Evolutionary conservation across 2,888 invertebrate genomes (phyloP), one percentile per base, ranked within the genome.

Genomic region (Eristalinus sepulchralis): DNA sequence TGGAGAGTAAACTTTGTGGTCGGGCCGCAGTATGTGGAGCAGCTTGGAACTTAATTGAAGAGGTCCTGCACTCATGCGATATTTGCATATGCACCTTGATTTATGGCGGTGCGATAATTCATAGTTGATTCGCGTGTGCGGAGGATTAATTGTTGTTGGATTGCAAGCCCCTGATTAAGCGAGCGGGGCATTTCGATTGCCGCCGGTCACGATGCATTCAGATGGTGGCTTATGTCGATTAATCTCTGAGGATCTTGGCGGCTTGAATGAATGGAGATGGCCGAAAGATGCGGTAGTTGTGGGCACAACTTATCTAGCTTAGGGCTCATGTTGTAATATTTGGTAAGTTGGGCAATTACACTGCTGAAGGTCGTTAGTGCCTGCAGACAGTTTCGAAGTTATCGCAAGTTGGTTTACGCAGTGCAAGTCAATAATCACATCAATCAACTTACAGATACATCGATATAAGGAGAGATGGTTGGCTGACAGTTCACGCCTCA

Each of bases 41-140:
- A 31, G 27, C 17, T 71, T 70, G 11, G 34, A 24, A 60, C 60
- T 24, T 62, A 53, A 57, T 34, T 62, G 47, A 60, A 36, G 57
- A 20, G 20, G 36, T 55, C 17, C 36, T 59, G 64, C 71, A 71
- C 71, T 72, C 76, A 77, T 84, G 81, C 76, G 67, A 76, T 39
- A 77, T 85, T 84, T 76, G 76, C 84, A 84, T 84, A 76, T 62
- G 47, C 11, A 57, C 24, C 81, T 76, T 76, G 71, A 84, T 84
- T 84, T 84, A 75, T 84, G 70, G 63, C 59, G 70, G 76, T 62
- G 81, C 84, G 67, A 84, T 84, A 84, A 85, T 85, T 85, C 81
- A 81, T 85, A 67, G 81, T 85, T 81, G 60, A 67, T 64, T 81
- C 67, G 81, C 84, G 72, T 81, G 84, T 76, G 47, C 47, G n/a